Base-by-base conservation (phyloP, 92 coral and sea anemone genomes). In the Palythoa grandiflora region DNA sequence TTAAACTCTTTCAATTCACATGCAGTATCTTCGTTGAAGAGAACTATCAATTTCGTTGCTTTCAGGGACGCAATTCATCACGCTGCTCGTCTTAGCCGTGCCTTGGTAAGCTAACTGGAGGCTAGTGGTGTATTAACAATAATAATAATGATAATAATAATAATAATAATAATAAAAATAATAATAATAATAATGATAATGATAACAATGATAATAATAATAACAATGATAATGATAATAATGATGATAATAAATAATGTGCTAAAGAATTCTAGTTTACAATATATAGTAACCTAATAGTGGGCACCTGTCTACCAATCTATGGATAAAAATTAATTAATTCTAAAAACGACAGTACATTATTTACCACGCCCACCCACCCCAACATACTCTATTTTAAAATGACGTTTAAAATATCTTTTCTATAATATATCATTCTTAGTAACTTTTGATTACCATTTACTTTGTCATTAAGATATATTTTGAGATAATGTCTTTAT, bases 61-160 rank as follows among this genome's bases (percentile, higher is more conserved):
- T 97, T 97, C 71, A 94, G 98, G 72, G 92, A 95, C 60, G 96
- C 96, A 16, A 89, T 97, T 21, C 96, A 91, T 20, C 99, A 97
- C 77, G 99, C 98, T 1, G 93, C 97, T 6, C 93, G 95, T 55
- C 90, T 97, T 44, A 97, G 99, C 84, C 95, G 99, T 47, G 94
- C 96, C 54, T 66, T 97, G 94, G 99, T 97, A 89, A 91, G 98
- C 44, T 6, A 35, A 17, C 14, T 21, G 7, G 5, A 21, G 19
- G 1, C 20, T 10, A n/a, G 35, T n/a, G 9, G 9, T 55, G 1
- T 60, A 16, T 57, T 57, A 16, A 1, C 3, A 63, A 3, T 63
- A 17, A 3, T 63, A 1, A 3, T 19, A 3, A 63, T 16, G 1
- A 12, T 59, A 59, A 59, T 59, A 14, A 12, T 59, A 59, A 4